phyloP scores from a whole-genome alignment of 64 coral and sea anemone genomes.

The Hydrozoanthus tunicans region DNA sequence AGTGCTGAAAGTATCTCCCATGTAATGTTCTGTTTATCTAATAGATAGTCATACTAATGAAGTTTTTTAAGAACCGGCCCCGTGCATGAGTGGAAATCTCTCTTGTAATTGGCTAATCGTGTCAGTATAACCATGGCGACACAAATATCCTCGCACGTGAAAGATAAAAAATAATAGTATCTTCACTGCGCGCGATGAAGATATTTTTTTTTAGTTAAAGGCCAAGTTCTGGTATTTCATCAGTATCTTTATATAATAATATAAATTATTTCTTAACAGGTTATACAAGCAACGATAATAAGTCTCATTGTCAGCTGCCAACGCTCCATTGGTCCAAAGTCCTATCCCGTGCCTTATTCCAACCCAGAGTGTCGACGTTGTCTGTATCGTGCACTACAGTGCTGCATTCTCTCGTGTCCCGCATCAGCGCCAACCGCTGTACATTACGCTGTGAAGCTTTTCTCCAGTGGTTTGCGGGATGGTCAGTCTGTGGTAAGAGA shows the following conservation, averaged over 20 bases:
- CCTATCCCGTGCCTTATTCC: conserved; percentile 33
- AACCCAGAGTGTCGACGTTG: conserved; percentile 13
- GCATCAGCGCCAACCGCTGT: neutral
- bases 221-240: no score
- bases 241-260: no score
- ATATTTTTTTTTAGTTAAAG: neutral
- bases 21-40: no score
- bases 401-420: conserved; percentile 22
- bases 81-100: no score
- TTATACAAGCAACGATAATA: conserved; percentile 7
- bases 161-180: conserved; percentile 10
- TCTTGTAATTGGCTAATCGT: no score
- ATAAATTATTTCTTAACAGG: neutral
- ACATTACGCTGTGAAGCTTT: conserved; percentile 36
- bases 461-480: conserved; percentile 34
- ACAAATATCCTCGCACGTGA: no score
- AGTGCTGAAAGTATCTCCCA: no score
- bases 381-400: conserved; percentile 13
- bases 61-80: no score
- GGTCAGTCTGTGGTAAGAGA: conserved; percentile 8
- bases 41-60: no score
- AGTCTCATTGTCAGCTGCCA: conserved; percentile 21
- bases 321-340: conserved; percentile 1
- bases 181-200: conserved; percentile 63
- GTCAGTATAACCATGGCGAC: no score